Evolutionary conservation across 2,888 invertebrate species (phyloP).

Genomic region (Agonopterix arenella): DNA sequence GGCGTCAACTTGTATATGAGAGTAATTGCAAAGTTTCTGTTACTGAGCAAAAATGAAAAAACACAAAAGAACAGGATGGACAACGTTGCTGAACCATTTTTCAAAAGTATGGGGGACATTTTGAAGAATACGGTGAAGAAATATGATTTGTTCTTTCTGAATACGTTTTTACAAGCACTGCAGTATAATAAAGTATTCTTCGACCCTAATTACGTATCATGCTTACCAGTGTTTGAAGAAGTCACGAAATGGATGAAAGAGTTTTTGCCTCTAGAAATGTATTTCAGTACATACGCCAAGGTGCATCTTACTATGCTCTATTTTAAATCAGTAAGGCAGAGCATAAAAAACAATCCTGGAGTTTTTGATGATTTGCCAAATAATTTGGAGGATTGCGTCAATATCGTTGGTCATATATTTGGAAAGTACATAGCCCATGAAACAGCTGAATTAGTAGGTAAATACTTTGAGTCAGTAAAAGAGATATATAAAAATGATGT

Average conservation of each 20-base stretch:
- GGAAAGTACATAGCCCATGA: constrained; percentile 37
- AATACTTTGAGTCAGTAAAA: constrained; percentile 36
- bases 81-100: constrained; percentile 26
- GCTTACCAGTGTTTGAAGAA: constrained; percentile 33
- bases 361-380: constrained; percentile 25
- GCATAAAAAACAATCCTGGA: constrained; percentile 26
- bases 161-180: constrained; percentile 25
- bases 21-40: constrained; percentile 36
- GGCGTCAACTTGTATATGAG: constrained; percentile 20
- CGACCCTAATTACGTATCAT: constrained; percentile 25
- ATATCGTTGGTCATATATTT: constrained; percentile 34
- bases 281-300: constrained; percentile 28
- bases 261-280: constrained; percentile 30
- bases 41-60: constrained; percentile 27
- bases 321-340: constrained; percentile 35
- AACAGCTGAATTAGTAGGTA: constrained; percentile 22
- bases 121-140: constrained; percentile 7
- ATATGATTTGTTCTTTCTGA: constrained; percentile 9
- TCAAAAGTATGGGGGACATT: constrained; percentile 24
- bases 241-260: constrained; percentile 27
- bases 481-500: constrained; percentile 29
- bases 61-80: constrained; percentile 24
- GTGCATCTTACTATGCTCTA: constrained; percentile 47
- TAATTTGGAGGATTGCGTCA: constrained; percentile 24
- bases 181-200: constrained; percentile 37